phyloP scores from a whole-genome alignment of 2,113 vertebrate species.

The Mormoops blainvillei region DNA sequence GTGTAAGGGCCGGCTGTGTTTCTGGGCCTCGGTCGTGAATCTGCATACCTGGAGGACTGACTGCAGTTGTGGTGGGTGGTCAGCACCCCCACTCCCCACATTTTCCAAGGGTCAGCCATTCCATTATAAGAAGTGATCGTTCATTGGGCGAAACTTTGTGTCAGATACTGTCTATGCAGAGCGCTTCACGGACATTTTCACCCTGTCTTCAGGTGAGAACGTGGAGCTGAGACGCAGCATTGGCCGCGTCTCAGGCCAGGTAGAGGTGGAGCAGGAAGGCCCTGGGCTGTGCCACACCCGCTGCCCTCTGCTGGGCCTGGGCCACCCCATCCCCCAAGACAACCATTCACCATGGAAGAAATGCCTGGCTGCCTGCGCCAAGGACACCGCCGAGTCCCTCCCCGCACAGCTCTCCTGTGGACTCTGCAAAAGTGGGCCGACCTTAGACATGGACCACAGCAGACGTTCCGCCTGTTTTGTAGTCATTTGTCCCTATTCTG shows the following conservation, averaged over 20 bases:
- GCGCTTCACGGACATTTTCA: neutral
- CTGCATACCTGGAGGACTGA: neutral
- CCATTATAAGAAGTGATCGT: accelerated
- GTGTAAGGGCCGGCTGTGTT: neutral
- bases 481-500: accelerated
- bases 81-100: neutral
- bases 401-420: accelerated
- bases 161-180: neutral
- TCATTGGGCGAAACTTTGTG: accelerated
- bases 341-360: too few species aligned
- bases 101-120: neutral
- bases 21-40: neutral
- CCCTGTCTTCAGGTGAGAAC: neutral
- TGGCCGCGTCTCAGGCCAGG: neutral
- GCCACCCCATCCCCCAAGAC: too few species aligned
- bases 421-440: accelerated
- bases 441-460: neutral
- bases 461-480: accelerated
- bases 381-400: neutral
- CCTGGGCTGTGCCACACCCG: accelerated
- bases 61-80: too few species aligned
- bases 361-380: too few species aligned
- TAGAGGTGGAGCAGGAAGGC: neutral
- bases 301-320: too few species aligned
- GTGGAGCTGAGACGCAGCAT: neutral